phyloP scores from a whole-genome alignment of 2,113 vertebrate genomes.

The Pseudorhombus dupliciocellatus region DNA sequence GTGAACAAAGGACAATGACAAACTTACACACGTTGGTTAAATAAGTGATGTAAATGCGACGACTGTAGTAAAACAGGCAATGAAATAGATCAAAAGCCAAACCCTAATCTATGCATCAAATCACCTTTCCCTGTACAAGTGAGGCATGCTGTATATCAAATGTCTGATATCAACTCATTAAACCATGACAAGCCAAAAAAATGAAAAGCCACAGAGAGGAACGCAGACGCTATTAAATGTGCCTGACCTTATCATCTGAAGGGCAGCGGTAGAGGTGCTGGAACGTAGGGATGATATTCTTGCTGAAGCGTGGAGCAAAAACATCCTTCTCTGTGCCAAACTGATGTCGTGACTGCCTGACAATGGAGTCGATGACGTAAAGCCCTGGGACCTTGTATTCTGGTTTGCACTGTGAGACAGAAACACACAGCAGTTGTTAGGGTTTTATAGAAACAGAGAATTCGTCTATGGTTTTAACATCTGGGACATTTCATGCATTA shows the following conservation, averaged over 20 bases:
- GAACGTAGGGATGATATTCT: conserved; percentile 97
- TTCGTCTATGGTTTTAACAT: too few species aligned
- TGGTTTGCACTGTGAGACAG: conserved; percentile 89
- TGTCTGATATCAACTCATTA: background rate
- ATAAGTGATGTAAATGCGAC: background rate
- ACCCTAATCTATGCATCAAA: background rate
- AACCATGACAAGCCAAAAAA: background rate
- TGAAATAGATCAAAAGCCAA: background rate
- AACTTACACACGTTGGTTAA: too few species aligned
- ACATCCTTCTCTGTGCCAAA: conserved; percentile 99
- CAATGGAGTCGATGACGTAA: conserved; percentile 98
- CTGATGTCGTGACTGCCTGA: conserved; percentile 97
- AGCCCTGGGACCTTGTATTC: conserved; percentile 99
- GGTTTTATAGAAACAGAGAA: background rate
- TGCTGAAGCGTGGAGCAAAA: conserved; percentile 98
- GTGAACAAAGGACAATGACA: background rate
- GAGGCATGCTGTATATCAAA: background rate
- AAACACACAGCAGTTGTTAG: background rate
- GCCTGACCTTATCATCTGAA: conserved; percentile 93
- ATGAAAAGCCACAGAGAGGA: conserved; percentile 4
- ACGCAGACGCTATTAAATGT: conserved; percentile 11
- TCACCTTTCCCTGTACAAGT: background rate
- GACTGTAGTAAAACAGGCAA: background rate
- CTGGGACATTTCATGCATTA: too few species aligned
- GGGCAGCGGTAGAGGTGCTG: conserved; percentile 98